Conservation (phyloP, 1,140 invertebrate species). For the Drosophila teissieri region DNA sequence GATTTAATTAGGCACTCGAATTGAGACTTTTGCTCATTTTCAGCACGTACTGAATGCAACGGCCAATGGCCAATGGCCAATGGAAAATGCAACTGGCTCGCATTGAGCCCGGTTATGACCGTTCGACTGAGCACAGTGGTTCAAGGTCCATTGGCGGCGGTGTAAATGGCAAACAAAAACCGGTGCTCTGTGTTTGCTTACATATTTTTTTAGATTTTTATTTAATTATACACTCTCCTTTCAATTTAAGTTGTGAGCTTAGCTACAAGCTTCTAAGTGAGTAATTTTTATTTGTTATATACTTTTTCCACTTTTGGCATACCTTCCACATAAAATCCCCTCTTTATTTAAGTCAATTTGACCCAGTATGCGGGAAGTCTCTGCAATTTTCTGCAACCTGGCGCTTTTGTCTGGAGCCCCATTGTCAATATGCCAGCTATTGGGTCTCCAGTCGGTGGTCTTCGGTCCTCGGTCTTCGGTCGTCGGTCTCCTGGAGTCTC, state of each 20-base stretch:
- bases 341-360: background rate
- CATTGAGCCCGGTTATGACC: constrained; percentile 30
- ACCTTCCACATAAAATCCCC: background rate
- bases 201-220: background rate
- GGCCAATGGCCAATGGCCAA: constrained; percentile 25
- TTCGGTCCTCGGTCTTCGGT: background rate
- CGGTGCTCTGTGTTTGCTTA: background rate
- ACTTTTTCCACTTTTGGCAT: background rate
- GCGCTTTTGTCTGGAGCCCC: constrained; percentile 6
- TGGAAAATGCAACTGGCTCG: constrained; percentile 34
- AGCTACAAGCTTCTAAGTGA: no score
- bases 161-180: background rate
- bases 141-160: background rate
- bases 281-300: background rate
- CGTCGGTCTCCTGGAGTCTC: constrained; percentile 2
- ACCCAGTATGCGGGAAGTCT: constrained; percentile 7
- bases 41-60: constrained; percentile 52
- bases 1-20: constrained; percentile 74
- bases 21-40: constrained; percentile 61
- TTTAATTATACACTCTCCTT: no score
- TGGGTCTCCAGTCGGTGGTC: constrained; percentile 3
- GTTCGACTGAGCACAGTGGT: constrained; percentile 15
- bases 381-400: constrained; percentile 16
- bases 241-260: no score
- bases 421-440: constrained; percentile 36